Evolutionary conservation across 2,888 invertebrate species (phyloP).

Genomic region (Caenorhabditis sp.): DNA sequence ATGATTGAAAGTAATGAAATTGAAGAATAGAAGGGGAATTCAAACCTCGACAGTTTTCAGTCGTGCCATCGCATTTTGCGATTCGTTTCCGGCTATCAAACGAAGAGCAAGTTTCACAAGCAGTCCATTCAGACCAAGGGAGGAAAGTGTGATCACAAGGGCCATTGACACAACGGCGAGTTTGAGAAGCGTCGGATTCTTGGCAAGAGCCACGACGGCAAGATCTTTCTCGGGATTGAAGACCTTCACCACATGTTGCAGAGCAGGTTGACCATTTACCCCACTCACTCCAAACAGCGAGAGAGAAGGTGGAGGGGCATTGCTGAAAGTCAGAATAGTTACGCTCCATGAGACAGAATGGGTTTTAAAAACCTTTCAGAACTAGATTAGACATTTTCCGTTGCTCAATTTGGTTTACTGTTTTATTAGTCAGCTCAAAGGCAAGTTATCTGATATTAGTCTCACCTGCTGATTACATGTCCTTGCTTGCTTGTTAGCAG

Average conservation of each 20-base stretch:
- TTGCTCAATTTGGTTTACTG: too few relatives aligned
- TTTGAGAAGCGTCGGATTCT: slow-evolving; percentile 54
- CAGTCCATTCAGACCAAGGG: slow-evolving; percentile 88
- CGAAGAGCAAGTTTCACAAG: slow-evolving; percentile 74
- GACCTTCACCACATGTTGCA: slow-evolving; percentile 79
- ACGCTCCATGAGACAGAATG: too few relatives aligned
- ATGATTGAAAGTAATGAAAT: too few relatives aligned
- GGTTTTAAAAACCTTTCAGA: too few relatives aligned
- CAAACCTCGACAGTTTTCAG: slow-evolving; percentile 54
- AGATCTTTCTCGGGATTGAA: slow-evolving; percentile 64
- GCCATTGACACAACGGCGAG: slow-evolving; percentile 67
- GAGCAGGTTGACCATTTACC: slow-evolving; percentile 76
- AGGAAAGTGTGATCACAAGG: slow-evolving; percentile 69
- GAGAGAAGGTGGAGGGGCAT: slow-evolving; percentile 58
- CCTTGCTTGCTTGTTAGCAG: slow-evolving; percentile 80
- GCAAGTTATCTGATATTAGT: too few relatives aligned
- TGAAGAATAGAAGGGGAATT: neutral
- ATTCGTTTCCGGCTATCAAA: slow-evolving; percentile 65
- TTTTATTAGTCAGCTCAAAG: too few relatives aligned
- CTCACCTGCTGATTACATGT: slow-evolving; percentile 81
- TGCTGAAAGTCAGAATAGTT: slow-evolving; percentile 51
- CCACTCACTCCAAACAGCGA: slow-evolving; percentile 71
- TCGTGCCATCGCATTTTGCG: slow-evolving; percentile 58
- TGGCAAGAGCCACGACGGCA: slow-evolving; percentile 62
- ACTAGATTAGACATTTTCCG: too few relatives aligned